phyloP scores from a whole-genome alignment of 2,113 vertebrate genomes.

The Eolophus roseicapilla region DNA sequence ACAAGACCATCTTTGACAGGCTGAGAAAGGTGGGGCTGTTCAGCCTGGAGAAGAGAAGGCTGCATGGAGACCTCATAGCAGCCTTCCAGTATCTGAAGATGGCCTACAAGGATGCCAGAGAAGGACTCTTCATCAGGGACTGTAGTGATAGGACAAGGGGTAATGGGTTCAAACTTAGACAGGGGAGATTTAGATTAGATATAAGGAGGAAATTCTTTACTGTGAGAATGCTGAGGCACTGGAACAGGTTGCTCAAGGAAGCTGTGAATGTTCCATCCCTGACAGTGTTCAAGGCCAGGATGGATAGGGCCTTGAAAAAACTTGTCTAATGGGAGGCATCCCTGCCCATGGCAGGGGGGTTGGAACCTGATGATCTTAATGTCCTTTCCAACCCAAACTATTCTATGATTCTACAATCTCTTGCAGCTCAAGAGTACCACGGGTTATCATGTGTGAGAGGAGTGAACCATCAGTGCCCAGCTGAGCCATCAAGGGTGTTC shows the following conservation, averaged over 20 bases:
- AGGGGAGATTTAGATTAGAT: neutral
- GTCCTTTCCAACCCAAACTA: neutral
- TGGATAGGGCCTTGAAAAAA: neutral
- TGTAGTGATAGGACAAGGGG: neutral
- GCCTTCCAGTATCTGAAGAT: neutral
- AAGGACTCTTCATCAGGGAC: neutral
- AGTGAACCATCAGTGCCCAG: neutral
- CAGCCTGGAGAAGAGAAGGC: neutral
- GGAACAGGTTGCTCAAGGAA: neutral
- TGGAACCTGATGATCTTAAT: neutral
- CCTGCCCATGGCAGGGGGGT: neutral
- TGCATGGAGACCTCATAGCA: neutral
- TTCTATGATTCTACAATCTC: neutral
- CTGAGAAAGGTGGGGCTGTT: neutral
- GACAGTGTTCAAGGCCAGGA: neutral
- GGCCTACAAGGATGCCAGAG: neutral
- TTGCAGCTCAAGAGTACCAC: neutral
- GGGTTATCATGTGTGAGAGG: neutral
- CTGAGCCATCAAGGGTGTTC: neutral
- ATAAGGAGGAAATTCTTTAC: neutral
- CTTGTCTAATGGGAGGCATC: neutral
- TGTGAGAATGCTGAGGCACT: neutral
- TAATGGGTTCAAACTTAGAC: neutral
- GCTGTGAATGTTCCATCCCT: neutral
- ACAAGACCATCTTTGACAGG: neutral